These are phyloP conservation scores for Psephotus haematonotus DNA, from an alignment of 2,113 vertebrate species.

Conservation along the genomic window DNA sequence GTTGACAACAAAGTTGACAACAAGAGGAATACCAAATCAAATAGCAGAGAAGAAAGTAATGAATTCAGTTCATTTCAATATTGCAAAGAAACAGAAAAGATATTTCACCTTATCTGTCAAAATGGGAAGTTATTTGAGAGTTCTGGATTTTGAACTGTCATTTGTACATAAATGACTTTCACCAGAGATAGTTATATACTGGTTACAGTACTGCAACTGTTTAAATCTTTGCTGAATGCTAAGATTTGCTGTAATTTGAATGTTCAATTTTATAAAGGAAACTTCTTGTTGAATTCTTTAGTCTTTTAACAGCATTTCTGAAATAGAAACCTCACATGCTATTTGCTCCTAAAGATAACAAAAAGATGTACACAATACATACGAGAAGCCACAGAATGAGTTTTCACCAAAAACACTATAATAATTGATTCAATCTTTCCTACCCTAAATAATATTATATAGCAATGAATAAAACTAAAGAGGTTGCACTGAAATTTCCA, in stretches of 20 bases:
- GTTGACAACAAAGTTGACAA: neutral
- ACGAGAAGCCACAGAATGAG: neutral
- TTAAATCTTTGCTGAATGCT: neutral
- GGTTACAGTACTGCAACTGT: neutral
- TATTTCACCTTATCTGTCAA: neutral
- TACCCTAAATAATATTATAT: conserved; percentile 2
- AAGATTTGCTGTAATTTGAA: neutral
- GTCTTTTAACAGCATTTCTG: neutral
- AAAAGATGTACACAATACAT: neutral
- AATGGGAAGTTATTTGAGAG: neutral
- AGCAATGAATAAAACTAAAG: conserved; percentile 23
- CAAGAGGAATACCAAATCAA: neutral
- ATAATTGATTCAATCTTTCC: neutral
- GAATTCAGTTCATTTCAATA: neutral
- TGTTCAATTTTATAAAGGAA: neutral
- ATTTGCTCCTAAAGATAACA: neutral
- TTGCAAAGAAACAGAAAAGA: neutral
- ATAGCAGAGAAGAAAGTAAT: neutral
- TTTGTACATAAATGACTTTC: neutral
- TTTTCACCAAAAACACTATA: conserved; percentile 24
- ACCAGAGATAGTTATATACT: neutral
- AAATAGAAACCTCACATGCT: neutral
- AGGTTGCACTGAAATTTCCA: conserved; percentile 15
- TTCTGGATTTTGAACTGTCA: neutral
- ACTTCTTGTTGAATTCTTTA: neutral